Evolutionary conservation across 1,140 invertebrate genomes (phyloP).

Genomic region (Teleogryllus occipitalis): DNA sequence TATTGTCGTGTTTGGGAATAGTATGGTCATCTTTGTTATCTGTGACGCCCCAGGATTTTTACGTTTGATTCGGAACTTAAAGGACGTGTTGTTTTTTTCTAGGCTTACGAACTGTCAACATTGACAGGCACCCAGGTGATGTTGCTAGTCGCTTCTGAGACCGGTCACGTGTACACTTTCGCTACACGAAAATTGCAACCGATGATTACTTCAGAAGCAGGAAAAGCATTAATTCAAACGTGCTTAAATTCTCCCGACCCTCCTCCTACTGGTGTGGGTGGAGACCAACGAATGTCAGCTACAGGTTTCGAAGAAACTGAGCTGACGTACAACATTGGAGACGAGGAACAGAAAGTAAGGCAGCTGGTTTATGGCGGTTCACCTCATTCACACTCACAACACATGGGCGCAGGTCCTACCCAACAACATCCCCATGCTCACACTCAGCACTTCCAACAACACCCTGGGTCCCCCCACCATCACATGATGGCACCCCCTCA

Average conservation of each 20-base stretch:
- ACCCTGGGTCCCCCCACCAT: conserved; percentile 33
- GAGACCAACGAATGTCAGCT: conserved; percentile 93
- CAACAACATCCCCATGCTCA: conserved; percentile 34
- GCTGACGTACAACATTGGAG: conserved; percentile 90
- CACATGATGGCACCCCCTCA: conserved; percentile 40
- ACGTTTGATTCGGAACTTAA: background rate
- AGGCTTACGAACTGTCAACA: conserved; percentile 98
- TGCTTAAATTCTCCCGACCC: conserved; percentile 97
- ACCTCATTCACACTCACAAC: conserved; percentile 52
- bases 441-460: conserved; percentile 50
- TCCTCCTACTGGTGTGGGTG: conserved; percentile 55
- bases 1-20: too few species aligned
- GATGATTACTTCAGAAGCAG: conserved; percentile 98
- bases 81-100: conserved; percentile 32
- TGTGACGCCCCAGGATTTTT: too few species aligned
- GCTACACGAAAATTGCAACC: conserved; percentile 97
- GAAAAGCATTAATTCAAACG: conserved; percentile 96
- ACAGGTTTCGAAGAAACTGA: conserved; percentile 98
- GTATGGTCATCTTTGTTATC: too few species aligned
- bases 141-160: conserved; percentile 90
- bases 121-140: conserved; percentile 98
- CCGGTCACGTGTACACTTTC: conserved; percentile 99
- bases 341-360: conserved; percentile 93
- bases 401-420: conserved; percentile 12
- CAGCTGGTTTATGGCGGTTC: conserved; percentile 77